Evolutionary conservation across 1,140 invertebrate genomes (phyloP).

Genomic region (Caligus rogercresseyi): DNA sequence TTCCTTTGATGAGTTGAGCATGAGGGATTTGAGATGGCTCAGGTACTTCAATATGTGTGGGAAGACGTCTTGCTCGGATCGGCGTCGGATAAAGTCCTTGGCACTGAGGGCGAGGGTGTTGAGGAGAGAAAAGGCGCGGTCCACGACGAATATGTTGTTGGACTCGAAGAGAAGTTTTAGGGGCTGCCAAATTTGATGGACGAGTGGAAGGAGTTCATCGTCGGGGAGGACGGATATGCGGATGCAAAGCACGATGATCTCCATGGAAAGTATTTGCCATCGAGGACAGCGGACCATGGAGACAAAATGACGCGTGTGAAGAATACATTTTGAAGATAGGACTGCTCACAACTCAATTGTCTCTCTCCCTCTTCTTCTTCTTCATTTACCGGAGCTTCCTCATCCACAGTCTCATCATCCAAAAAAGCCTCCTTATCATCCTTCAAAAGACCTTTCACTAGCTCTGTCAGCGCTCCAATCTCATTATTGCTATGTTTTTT

Average conservation of each 20-base stretch:
- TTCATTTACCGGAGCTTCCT: neutral
- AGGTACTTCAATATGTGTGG: constrained; percentile 1
- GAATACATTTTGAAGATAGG: neutral
- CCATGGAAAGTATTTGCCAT: constrained; percentile 11
- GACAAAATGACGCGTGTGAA: constrained; percentile 8
- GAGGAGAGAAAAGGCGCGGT: constrained; percentile 4
- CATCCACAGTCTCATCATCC: neutral
- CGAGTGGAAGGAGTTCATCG: constrained; percentile 13
- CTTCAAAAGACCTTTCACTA: neutral
- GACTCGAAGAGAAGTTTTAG: constrained; percentile 14
- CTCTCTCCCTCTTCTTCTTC: neutral
- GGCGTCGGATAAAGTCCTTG: constrained; percentile 2
- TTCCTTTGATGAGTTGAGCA: neutral
- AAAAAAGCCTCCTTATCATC: neutral
- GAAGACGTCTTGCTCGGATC: constrained; percentile 8
- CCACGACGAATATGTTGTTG: constrained; percentile 13
- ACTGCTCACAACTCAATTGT: neutral
- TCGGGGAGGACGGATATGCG: neutral
- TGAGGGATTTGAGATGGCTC: neutral
- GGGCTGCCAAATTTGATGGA: constrained; percentile 9
- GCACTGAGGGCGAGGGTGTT: neutral
- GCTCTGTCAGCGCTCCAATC: neutral
- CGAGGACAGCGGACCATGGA: constrained; percentile 9
- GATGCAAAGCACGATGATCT: neutral
- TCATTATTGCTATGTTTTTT: neutral